Evolutionary conservation across 2,113 vertebrate genomes (phyloP), one percentile per base, ranked within the genome.

Genomic region (Puma concolor): DNA sequence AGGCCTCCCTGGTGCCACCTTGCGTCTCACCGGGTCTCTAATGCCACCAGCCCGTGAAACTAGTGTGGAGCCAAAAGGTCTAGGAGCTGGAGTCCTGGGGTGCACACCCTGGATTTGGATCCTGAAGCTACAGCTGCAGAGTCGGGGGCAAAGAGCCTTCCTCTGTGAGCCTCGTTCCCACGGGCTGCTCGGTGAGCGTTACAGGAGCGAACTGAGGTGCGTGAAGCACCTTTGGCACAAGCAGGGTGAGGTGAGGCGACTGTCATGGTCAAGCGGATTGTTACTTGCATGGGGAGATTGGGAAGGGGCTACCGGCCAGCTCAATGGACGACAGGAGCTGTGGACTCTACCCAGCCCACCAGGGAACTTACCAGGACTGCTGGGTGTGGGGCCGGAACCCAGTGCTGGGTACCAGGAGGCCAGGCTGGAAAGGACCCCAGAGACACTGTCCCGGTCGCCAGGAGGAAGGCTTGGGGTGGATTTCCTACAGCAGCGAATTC

Each of bases 401-500:
- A 5, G n/a, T 12, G 0, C 54, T 33, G 64, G 7, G 48, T 16
- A 21, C 23, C 4, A 5, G 41, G 60, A 50, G 8, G 54, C 25
- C 19, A 27, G 0, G 1, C 67, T 50, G 67, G 69, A 76, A 96
- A 86, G 64, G 29, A 84, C 31, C 25, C 69, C n/a, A 11, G 67
- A 44, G 60, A 21, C 23, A 11, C 16, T 50, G 50, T 21, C 36
- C 52, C 16, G 54, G 33, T 79, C 21, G 17, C 52, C 63, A 81
- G 41, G 57, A 60, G 8, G 21, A 60, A 60, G 57, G 57, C 57
- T 48, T 16, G 7, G 1, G 1, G 17, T 44, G n/a, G 85, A 23
- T 64, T 91, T 91, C 85, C 94, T 86, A 66, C 16, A 21, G 16
- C 31, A 25, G 77, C 50, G 86, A 48, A 91, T 90, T 98, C 86